A percentile compares a stretch with the other conserved stretches of the same genome.
Conservation (phyloP, 2,888 invertebrate genomes). For the Lycocerus yunnanus region DNA sequence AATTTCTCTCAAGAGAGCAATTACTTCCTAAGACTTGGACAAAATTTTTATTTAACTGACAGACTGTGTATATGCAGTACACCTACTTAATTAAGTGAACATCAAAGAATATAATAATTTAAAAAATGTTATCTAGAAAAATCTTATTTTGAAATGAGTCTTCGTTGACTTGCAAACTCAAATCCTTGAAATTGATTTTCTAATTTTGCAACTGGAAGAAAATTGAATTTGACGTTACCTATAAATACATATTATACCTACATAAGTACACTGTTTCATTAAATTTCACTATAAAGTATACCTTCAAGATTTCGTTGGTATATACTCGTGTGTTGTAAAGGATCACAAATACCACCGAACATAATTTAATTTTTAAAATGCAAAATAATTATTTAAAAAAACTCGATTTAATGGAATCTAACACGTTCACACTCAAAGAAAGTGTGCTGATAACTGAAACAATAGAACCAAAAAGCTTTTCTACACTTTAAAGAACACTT, state of each 20-base stretch:
- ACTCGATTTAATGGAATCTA: not conserved
- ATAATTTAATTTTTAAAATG: not conserved
- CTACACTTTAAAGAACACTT: slow-evolving; percentile 32
- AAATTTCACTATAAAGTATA: slow-evolving; percentile 17
- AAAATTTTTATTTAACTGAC: no score
- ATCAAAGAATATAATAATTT: not conserved
- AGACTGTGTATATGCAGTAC: no score
- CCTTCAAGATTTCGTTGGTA: slow-evolving; percentile 57
- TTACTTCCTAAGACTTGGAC: no score
- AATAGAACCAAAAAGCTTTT: slow-evolving; percentile 33
- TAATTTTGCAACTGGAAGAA: not conserved
- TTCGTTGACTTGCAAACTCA: not conserved
- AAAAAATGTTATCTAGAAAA: not conserved
- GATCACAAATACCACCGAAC: slow-evolving; percentile 42
- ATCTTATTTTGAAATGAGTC: not conserved
- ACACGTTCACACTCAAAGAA: slow-evolving; percentile 14
- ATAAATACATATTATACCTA: no score
- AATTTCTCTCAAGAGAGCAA: no score
- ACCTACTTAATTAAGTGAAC: not conserved
- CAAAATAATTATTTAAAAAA: not conserved
- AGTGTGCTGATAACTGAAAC: slow-evolving; percentile 34
- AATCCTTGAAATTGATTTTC: not conserved
- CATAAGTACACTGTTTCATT: not conserved
- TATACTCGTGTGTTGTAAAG: slow-evolving; percentile 65
- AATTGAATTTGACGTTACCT: not conserved